Evolutionary conservation across 2,113 vertebrate genomes (phyloP).

Genomic region (Psephotus haematonotus): DNA sequence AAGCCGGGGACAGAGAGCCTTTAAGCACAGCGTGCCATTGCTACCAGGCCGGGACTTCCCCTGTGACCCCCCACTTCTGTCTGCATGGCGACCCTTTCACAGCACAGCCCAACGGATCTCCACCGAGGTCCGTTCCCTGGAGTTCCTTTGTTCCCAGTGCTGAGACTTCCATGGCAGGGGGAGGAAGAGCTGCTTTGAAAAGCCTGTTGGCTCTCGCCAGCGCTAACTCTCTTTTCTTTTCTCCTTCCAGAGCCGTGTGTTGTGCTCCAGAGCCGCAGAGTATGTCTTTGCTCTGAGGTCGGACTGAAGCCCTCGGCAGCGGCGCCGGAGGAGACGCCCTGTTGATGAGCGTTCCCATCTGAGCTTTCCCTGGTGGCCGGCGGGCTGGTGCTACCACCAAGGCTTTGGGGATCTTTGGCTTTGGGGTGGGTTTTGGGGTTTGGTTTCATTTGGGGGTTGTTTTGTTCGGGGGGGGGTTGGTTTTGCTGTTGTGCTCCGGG

Average conservation of each 20-base stretch:
- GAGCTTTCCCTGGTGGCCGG: neutral
- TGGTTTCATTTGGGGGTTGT: neutral
- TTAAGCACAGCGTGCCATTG: neutral
- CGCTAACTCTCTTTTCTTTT: constrained; percentile 50
- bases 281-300: constrained; percentile 52
- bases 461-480: neutral
- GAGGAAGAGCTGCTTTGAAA: constrained; percentile 54
- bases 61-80: neutral
- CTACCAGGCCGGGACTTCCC: constrained; percentile 24
- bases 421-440: neutral
- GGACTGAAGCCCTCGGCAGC: constrained; percentile 31
- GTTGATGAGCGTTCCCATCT: neutral
- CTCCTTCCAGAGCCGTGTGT: constrained; percentile 53
- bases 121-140: constrained; percentile 48
- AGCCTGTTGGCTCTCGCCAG: constrained; percentile 15
- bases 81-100: constrained; percentile 31
- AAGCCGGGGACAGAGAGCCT: neutral
- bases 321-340: neutral
- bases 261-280: constrained; percentile 43
- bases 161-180: constrained; percentile 55
- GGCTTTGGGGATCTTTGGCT: neutral
- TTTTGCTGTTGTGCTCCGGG: neutral
- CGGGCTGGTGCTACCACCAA: constrained; percentile 2
- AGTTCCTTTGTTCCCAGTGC: neutral
- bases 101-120: constrained; percentile 49